Evolutionary conservation across 2,888 invertebrate species (phyloP), one percentile per base, ranked within the genome.

Genomic region (Polydrusus cervinus): DNA sequence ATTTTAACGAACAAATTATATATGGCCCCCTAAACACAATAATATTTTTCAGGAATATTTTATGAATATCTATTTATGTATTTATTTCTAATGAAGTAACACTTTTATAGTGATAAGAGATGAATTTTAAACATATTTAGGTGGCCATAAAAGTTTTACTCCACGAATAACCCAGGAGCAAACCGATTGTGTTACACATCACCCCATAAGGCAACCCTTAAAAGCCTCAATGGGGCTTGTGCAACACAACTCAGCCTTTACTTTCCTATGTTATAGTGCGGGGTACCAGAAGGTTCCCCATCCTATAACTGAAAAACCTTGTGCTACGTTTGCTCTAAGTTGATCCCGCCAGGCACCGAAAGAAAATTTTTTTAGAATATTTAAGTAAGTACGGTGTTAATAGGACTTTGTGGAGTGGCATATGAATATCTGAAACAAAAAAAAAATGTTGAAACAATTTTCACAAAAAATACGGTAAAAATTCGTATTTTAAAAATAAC

Each of bases 291-390:
- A 16, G 47, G 16, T 47, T 14, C n/a, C 47, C 14, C 47, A 8
- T 47, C n/a, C 43, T 43, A n/a, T 43, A 43, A 43, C 43, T 43
- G 43, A n/a, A 43, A 43, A 43, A n/a, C 47, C 47, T 51, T 51
- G 51, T 51, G 7, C 51, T 51, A 49, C 8, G 14, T 49, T 51
- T 51, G 20, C 11, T 18, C 51, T 51, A 8, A 9, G 14, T 1
- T 49, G 47, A 18, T 14, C 7, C 14, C 14, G 16, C 3, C 3
- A n/a, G 2, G 47, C 1, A 16, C 16, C 6, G 14, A 8, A 8
- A 43, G 1, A 43, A n/a, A 43, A n/a, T 13, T 9, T 11, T 43
- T 43, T 43, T n/a, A n/a, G n/a, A n/a, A n/a, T n/a, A n/a, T n/a
- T n/a, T n/a, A n/a, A n/a, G n/a, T n/a, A n/a, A n/a, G n/a, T 3